Evolutionary conservation across 2,113 vertebrate species (phyloP), one percentile per base, ranked within the genome.

Genomic region (Scortum barcoo): DNA sequence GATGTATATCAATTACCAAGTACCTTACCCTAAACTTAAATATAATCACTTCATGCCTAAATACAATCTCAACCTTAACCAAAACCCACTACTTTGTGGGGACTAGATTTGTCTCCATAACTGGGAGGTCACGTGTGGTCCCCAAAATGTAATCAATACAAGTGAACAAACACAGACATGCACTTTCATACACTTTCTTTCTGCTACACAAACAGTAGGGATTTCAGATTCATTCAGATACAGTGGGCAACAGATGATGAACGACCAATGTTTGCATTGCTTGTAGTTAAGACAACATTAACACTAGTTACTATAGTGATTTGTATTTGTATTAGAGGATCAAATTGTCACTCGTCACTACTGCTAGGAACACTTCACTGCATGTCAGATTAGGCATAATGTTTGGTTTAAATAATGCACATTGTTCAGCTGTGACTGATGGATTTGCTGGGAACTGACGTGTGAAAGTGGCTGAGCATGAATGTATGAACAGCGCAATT

Each of bases 361-460:
- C 75, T 65, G 57, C 26, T 13, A 44, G 56, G 61, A 79, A 80
- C 42, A 72, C 60, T 80, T 78, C 76, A 58, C 51, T 62, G 62
- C 58, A 72, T 67, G 84, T 90, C 82, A 81, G 81, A 83, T 90
- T 84, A 83, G 65, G 44, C 75, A 60, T 71, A 83, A 85, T 84
- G 75, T 92, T 87, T 88, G 83, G 30, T 66, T 87, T 86, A 80
- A 90, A 86, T 78, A 88, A 81, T 48, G 65, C 81, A 82, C 84
- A 86, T 90, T 91, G 82, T 86, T 83, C 33, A 0, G 33, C 83
- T 90, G 72, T 82, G 85, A 91, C 81, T 86, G 92, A 93, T 80
- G 72, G 83, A 77, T 91, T 88, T 86, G 75, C 60, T 12, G 28
- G 48, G 50, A 86, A 72, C 63, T 66, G 88, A 81, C 57, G 66